Evolutionary conservation across 2,113 vertebrate genomes (phyloP).

Genomic region (Chiloscyllium plagiosum): DNA sequence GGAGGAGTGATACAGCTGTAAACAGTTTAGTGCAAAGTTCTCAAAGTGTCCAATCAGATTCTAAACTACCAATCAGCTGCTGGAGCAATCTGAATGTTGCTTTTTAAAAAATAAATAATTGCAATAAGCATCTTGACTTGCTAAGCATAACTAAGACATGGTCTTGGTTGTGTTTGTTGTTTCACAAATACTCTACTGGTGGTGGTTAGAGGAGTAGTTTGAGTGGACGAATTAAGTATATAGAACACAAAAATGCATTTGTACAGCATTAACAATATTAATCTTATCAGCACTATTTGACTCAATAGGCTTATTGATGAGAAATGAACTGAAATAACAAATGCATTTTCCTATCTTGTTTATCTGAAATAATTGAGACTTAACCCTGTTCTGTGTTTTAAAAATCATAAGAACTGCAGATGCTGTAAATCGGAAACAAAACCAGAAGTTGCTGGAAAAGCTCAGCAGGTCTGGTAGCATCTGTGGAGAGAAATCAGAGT

Average conservation of each 20-base stretch:
- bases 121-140: not conserved
- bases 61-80: not conserved
- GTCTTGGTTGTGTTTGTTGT: not conserved
- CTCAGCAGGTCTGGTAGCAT: too few relatives aligned
- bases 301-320: not conserved
- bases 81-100: not conserved
- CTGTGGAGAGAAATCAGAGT: too few relatives aligned
- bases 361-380: not conserved
- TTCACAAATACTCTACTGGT: not conserved
- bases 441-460: too few relatives aligned
- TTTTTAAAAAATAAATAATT: not conserved
- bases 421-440: too few relatives aligned
- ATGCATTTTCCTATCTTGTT: not conserved
- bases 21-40: not conserved
- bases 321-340: not conserved
- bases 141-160: not conserved
- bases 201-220: not conserved
- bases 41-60: not conserved
- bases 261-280: not conserved
- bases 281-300: not conserved
- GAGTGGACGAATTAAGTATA: not conserved
- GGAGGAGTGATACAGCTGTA: not conserved
- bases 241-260: not conserved
- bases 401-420: not conserved
- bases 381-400: not conserved